Evolutionary conservation across 2,113 vertebrate species (phyloP).

Genomic region (Aegypius monachus): DNA sequence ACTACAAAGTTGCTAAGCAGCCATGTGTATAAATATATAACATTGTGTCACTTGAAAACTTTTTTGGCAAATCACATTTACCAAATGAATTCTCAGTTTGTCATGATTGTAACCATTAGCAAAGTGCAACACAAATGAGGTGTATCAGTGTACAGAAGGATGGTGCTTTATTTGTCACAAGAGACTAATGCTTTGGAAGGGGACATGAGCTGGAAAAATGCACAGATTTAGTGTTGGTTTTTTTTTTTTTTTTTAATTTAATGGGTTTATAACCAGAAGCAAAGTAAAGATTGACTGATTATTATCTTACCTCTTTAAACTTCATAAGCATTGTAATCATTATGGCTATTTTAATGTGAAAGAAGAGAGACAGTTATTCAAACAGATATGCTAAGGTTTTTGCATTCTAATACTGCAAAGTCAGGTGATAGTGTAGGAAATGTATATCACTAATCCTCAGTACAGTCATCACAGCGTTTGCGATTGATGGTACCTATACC

Average conservation of each 20-base stretch:
- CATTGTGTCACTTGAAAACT: not conserved
- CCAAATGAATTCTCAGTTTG: not conserved
- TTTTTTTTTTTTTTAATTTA: not conserved
- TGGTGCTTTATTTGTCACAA: not conserved
- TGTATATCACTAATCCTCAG: not conserved
- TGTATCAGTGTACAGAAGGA: not conserved
- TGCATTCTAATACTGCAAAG: not conserved
- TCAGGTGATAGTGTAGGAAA: not conserved
- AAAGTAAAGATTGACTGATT: not conserved
- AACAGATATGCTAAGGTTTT: not conserved
- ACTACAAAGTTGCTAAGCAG: constrained; percentile 21
- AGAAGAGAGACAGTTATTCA: constrained; percentile 3
- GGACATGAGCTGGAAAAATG: not conserved
- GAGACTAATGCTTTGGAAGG: not conserved
- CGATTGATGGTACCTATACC: not conserved
- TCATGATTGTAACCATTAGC: not conserved
- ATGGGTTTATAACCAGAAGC: constrained; percentile 19
- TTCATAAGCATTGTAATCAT: not conserved
- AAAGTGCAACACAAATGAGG: not conserved
- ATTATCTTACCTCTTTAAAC: constrained; percentile 43
- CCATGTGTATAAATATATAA: not conserved
- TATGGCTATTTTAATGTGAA: not conserved
- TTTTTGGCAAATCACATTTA: not conserved
- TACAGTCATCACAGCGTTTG: not conserved
- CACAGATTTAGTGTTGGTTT: not conserved